Base-by-base conservation (phyloP, 64 coral and sea anemone genomes). In the Exaiptasia diaphana region DNA sequence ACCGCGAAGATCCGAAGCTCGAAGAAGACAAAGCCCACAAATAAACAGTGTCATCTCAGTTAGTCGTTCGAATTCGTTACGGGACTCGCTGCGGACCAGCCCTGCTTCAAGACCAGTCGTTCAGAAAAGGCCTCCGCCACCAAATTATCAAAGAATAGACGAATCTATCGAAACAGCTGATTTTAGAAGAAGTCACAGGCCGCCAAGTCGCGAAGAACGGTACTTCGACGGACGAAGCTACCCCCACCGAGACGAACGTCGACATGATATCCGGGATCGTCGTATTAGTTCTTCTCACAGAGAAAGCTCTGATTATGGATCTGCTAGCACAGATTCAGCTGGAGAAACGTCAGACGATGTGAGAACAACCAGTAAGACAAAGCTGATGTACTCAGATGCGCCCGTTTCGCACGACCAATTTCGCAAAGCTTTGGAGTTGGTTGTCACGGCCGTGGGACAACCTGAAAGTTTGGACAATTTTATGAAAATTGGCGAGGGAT, bases 401-500 rank as follows among this genome's bases (percentile, higher is more conserved):
- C 85, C 90, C 7, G 95, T 99, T 12, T 82, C 89, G 58, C 95
- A 99, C 45, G 85, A 93, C 14, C 95, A 99, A 38, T 99, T 99
- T 65, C 86, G 90, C 14, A 73, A 93, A 55, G 85, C 85, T 50
- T 46, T 99, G 18, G 90, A 99, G 68, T 54, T 93, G 54, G 95
- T 99, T 29, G 95, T 99, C 12, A 85, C 79, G 13, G 74, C 90
- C 13, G 65, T 69, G 21, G 81, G 81, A 23, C 80, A 79, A 18
- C 90, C 90, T 23, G 85, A 83, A 75, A 73, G 77, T 43, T 83
- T 99, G 40, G 95, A 86, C 21, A 92, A 92, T 78, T 99, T 99
- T 88, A 92, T 99, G 45, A 99, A 99, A 99, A 99, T 99, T 13
- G 95, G 95, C 5, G 95, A 99, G 50, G 95, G 95, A 24, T 99